A percentile compares a stretch with the other conserved stretches of the same genome.
Conservation (phyloP, 2,888 invertebrate genomes). For the Ctenicera cuprea region DNA sequence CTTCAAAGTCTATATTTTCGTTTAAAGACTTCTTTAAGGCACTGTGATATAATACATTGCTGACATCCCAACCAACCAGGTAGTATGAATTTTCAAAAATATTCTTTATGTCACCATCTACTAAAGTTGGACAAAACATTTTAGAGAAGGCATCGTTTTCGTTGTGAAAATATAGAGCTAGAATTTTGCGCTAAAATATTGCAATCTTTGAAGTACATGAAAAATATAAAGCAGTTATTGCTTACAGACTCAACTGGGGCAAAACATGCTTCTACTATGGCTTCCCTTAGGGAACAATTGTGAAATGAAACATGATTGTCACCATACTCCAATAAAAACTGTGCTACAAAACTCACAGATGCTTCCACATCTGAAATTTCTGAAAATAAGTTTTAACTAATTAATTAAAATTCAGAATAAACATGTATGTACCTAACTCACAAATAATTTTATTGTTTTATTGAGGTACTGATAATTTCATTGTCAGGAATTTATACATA, state of each 20-base stretch:
- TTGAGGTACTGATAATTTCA: too few relatives aligned
- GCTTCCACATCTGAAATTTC: conserved; percentile 56
- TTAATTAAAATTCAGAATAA: not conserved
- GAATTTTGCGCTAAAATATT: conserved; percentile 59
- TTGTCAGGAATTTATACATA: too few relatives aligned
- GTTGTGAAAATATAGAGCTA: conserved; percentile 64
- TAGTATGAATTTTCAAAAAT: conserved; percentile 60
- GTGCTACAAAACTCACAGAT: conserved; percentile 56
- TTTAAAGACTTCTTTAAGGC: conserved; percentile 58
- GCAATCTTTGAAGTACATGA: not conserved
- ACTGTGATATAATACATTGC: conserved; percentile 57
- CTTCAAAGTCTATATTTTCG: conserved; percentile 54
- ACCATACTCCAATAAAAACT: conserved; percentile 55
- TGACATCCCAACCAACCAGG: conserved; percentile 65
- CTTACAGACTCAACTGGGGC: conserved; percentile 38
- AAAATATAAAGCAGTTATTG: not conserved
- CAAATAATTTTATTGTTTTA: too few relatives aligned
- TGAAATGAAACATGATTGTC: conserved; percentile 57
- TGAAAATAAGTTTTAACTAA: not conserved
- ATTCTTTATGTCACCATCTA: conserved; percentile 54
- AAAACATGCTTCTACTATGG: conserved; percentile 50
- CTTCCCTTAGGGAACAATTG: conserved; percentile 57
- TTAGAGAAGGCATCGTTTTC: conserved; percentile 60
- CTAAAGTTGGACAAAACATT: conserved; percentile 60
- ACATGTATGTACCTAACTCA: too few relatives aligned